phyloP scores from a whole-genome alignment of 1,140 invertebrate species.

The Megalopta genalis region DNA sequence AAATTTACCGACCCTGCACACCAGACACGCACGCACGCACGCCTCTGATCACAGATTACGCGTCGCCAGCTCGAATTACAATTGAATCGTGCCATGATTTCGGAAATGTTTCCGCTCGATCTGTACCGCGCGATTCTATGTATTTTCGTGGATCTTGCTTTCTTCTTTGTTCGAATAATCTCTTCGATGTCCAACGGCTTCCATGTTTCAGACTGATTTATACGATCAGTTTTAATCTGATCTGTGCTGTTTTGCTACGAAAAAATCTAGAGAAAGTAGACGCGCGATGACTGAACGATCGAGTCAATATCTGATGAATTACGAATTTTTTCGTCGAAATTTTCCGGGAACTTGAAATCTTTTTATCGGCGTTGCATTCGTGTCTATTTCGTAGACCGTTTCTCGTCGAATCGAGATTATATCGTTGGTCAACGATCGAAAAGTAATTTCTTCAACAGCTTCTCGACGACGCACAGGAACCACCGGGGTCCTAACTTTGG shows the following conservation, averaged over 20 bases:
- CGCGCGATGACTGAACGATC: too few species aligned
- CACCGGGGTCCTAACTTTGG: constrained; percentile 44
- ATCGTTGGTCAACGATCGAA: constrained; percentile 16
- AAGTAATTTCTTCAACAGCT: constrained; percentile 23
- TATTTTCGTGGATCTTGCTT: too few species aligned
- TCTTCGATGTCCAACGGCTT: neutral
- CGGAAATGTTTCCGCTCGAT: neutral
- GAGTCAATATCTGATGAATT: too few species aligned
- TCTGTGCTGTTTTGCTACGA: neutral
- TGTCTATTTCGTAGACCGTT: neutral
- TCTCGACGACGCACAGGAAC: constrained; percentile 1
- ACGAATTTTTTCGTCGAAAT: too few species aligned
- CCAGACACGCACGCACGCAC: neutral
- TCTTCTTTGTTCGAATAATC: neutral
- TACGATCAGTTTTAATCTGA: too few species aligned
- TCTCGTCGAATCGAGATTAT: neutral
- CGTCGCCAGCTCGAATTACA: neutral
- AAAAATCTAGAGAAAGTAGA: too few species aligned
- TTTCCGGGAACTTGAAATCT: too few species aligned
- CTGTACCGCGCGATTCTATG: too few species aligned
- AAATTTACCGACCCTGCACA: neutral
- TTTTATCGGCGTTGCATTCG: too few species aligned
- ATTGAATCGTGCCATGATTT: neutral
- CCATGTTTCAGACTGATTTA: neutral
- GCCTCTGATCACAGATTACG: neutral